These are phyloP conservation scores for Helicoverpa armigera DNA, from an alignment of 1,140 invertebrate genomes.

Conservation along the genomic window DNA sequence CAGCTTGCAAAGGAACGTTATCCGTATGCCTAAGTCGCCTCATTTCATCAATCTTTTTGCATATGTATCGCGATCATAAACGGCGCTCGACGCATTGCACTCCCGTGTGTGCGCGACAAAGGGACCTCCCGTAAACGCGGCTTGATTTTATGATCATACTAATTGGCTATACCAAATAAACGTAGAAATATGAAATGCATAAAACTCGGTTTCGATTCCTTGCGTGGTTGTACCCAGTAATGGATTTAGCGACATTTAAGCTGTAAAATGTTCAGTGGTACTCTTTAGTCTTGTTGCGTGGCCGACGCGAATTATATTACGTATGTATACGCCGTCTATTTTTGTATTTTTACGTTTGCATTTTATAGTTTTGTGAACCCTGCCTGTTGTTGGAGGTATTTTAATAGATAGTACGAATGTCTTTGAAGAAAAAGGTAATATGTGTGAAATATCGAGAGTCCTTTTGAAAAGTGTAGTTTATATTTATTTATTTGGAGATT, in stretches of 20 bases:
- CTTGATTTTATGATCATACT: constrained; percentile 73
- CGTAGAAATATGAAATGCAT: constrained; percentile 70
- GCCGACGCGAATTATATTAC: constrained; percentile 17
- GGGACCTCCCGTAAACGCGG: constrained; percentile 71
- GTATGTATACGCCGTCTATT: not conserved
- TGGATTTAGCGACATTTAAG: constrained; percentile 53
- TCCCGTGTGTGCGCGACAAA: constrained; percentile 56
- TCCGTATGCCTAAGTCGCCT: not conserved
- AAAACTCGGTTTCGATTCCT: constrained; percentile 55
- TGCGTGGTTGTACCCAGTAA: constrained; percentile 48
- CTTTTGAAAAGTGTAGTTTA: not conserved
- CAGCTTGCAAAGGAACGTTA: not conserved
- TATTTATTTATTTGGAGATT: not conserved
- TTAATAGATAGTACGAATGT: constrained; percentile 34
- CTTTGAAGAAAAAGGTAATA: not conserved
- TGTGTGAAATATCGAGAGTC: constrained; percentile 19
- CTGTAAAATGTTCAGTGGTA: constrained; percentile 27
- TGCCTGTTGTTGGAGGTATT: constrained; percentile 16
- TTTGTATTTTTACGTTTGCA: not conserved
- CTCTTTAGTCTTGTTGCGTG: constrained; percentile 37
- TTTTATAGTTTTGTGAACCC: constrained; percentile 40
- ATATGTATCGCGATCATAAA: not conserved
- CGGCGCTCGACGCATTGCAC: constrained; percentile 30
- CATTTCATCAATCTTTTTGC: constrained; percentile 19
- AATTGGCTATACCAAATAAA: constrained; percentile 79